Base-by-base conservation (phyloP, 2,888 invertebrate species). In the Melipona beecheii region DNA sequence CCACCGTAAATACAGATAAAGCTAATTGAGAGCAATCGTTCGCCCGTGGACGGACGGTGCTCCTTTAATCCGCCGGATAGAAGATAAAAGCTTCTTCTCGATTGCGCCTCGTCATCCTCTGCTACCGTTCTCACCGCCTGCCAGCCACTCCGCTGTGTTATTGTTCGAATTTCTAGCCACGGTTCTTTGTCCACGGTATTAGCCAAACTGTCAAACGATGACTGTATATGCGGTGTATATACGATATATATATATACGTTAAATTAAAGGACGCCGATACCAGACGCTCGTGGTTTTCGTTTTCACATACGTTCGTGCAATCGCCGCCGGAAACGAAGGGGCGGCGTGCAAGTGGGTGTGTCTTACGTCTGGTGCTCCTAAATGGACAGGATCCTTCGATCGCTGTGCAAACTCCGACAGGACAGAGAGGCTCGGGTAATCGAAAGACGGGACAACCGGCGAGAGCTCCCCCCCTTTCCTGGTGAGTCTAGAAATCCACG, bases 1-100 rank as follows among this genome's bases (percentile, higher is more conserved):
- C 31, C 71, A 49, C 78, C 84, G 90, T 91, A 89, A 91, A 92
- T 90, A 90, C 85, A 87, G 91, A 90, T 90, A 86, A 87, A 87
- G 78, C 87, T 92, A 92, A 92, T 91, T 86, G 88, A 86, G 88
- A 91, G 84, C 86, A 79, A 90, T 91, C 88, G 86, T 86, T 76
- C 68, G 65, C 49, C 58, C 78, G 64, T 64, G 31, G 71, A 64
- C 72, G 58, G 66, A n/a, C 62, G 71, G 80, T 83, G 75, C 74
- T 78, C 65, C 86, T 81, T 85, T 75, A 81, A 80, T 89, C 78
- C 78, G 58, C 58, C 77, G 50, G 78, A 68, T 75, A 70, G 79
- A 62, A 85, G 87, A 85, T 84, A 84, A 83, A 83, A 73, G 78
- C 74, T 78, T 60, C 68, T 78, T 69, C 80, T 56, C 79, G 84